These are phyloP conservation scores for Hermaeophaga mercurialis DNA, from an alignment of 2,888 invertebrate genomes.

Conservation along the genomic window DNA sequence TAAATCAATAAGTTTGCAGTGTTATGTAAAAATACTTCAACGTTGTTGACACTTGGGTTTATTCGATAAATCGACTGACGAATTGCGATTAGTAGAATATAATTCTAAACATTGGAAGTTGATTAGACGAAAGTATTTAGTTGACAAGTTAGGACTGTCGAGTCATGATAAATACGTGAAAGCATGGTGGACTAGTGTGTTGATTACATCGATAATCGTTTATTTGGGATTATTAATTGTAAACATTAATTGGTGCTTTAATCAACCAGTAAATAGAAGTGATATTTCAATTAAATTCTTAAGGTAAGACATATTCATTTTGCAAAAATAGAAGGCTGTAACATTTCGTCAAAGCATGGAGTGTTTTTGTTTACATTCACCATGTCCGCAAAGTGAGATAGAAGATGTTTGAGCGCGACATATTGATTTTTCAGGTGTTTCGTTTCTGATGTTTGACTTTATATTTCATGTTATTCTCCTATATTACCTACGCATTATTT, in stretches of 20 bases:
- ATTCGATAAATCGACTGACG: neutral
- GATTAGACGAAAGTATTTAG: conserved; percentile 2
- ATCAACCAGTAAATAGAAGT: neutral
- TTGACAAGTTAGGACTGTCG: conserved; percentile 7
- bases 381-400: conserved; percentile 20
- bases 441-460: neutral
- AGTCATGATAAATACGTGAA: conserved; percentile 13
- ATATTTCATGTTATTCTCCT: too few relatives aligned
- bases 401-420: conserved; percentile 3
- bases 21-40: neutral
- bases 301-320: conserved; percentile 10
- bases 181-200: conserved; percentile 16
- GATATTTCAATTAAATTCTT: neutral
- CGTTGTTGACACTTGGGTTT: neutral
- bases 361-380: conserved; percentile 32
- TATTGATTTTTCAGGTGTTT: conserved; percentile 20
- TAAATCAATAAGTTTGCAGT: neutral
- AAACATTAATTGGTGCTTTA: neutral
- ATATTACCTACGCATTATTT: neutral
- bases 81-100: neutral
- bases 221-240: neutral
- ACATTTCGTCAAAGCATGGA: conserved; percentile 13
- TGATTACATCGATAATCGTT: neutral
- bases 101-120: neutral
- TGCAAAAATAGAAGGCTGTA: conserved; percentile 5